phyloP scores from a whole-genome alignment of 2,113 vertebrate species.

The Dissostichus mawsoni region DNA sequence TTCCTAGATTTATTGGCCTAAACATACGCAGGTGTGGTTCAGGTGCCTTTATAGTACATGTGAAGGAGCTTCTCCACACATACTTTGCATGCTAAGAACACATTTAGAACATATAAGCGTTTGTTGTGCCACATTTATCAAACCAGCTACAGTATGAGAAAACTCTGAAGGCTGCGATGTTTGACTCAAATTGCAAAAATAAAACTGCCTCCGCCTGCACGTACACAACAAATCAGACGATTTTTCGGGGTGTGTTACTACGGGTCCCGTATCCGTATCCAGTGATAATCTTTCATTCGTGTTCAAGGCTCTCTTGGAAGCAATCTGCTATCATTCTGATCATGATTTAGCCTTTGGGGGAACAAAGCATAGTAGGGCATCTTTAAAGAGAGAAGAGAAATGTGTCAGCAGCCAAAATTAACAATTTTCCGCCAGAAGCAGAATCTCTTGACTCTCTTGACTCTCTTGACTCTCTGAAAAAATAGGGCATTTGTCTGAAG shows the following conservation, averaged over 20 bases:
- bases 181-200: constrained; percentile 44
- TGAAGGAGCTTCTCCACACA: constrained; percentile 28
- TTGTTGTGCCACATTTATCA: constrained; percentile 67
- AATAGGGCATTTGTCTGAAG: too few species aligned
- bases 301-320: constrained; percentile 6
- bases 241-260: constrained; percentile 50
- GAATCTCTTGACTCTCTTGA: too few species aligned
- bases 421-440: too few species aligned
- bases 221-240: constrained; percentile 32
- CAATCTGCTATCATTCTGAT: too few species aligned
- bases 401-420: too few species aligned
- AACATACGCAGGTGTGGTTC: constrained; percentile 65
- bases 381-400: background rate
- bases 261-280: constrained; percentile 70
- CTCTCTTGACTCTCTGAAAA: too few species aligned
- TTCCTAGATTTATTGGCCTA: constrained; percentile 65
- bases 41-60: constrained; percentile 17
- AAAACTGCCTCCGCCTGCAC: constrained; percentile 33
- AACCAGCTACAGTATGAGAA: constrained; percentile 18
- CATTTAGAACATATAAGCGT: constrained; percentile 38
- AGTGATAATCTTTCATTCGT: constrained; percentile 33
- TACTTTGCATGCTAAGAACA: constrained; percentile 57
- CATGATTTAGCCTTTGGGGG: too few species aligned
- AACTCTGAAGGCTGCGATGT: constrained; percentile 12
- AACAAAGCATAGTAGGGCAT: too few species aligned